Conservation (phyloP, 2,113 vertebrate genomes). For the Origma solitaria region DNA sequence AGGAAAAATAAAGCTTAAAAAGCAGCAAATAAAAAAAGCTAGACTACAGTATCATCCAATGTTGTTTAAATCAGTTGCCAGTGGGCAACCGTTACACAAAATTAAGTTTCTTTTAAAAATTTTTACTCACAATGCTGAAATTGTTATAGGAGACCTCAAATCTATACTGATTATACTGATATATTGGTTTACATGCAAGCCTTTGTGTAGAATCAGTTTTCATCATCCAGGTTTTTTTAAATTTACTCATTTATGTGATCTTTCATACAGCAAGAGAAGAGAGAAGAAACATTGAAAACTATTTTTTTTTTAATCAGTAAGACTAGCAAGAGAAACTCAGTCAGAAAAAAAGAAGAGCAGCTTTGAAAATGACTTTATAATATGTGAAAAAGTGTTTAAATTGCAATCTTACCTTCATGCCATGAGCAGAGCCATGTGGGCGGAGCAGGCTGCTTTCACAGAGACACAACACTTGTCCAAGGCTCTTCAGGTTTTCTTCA, state of each 20-base stretch:
- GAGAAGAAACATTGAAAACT: not conserved
- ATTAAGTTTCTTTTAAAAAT: not conserved
- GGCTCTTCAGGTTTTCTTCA: not conserved
- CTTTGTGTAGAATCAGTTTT: not conserved
- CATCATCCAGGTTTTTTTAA: not conserved
- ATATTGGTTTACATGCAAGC: not conserved
- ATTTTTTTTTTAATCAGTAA: not conserved
- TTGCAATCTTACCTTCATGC: conserved; percentile 16
- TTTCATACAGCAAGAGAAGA: not conserved
- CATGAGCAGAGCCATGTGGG: not conserved
- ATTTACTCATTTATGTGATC: not conserved
- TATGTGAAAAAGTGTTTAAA: not conserved
- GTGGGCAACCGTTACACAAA: not conserved
- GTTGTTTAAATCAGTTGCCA: not conserved
- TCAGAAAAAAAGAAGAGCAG: not conserved
- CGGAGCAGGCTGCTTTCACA: not conserved
- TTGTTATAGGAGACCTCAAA: not conserved
- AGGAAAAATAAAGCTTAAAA: not conserved
- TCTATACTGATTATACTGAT: not conserved
- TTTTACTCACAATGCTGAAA: not conserved
- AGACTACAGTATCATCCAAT: not conserved
- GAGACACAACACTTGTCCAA: not conserved
- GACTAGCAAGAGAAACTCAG: not conserved
- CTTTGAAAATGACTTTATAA: not conserved
- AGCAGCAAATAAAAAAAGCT: not conserved